These are phyloP conservation scores for Syngnathus acus DNA, from an alignment of 2,797 vertebrate species.

Conservation along the genomic window DNA sequence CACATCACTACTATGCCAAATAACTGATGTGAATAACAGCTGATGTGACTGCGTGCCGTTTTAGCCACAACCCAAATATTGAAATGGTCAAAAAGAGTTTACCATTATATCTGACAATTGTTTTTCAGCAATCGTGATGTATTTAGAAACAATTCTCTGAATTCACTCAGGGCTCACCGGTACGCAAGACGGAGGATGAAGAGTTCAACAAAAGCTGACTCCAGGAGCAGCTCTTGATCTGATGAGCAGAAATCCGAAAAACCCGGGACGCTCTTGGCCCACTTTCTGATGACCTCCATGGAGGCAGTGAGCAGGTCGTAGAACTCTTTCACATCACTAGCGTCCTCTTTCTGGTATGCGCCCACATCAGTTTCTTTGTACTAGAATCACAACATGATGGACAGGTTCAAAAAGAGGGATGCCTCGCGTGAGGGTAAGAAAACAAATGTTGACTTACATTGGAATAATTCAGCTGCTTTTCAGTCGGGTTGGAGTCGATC, in stretches of 20 bases:
- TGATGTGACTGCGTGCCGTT: no score
- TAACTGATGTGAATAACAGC: no score
- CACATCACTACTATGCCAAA: no score
- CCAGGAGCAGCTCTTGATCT: constrained; percentile 88
- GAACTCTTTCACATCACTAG: constrained; percentile 81
- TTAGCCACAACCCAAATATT: no score
- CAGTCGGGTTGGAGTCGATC: constrained; percentile 80
- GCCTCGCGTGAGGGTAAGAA: neutral
- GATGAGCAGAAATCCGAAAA: constrained; percentile 78
- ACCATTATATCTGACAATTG: no score
- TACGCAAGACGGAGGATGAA: constrained; percentile 90
- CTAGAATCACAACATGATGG: constrained; percentile 52
- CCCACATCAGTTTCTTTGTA: constrained; percentile 75
- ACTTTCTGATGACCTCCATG: constrained; percentile 85
- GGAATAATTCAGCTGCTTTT: constrained; percentile 85
- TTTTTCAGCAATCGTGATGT: neutral
- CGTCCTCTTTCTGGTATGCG: constrained; percentile 80
- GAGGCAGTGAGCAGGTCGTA: constrained; percentile 85
- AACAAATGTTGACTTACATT: constrained; percentile 68
- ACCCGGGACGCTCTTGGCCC: constrained; percentile 84
- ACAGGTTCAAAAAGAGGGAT: constrained; percentile 11
- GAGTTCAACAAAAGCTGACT: constrained; percentile 90
- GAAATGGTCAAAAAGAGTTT: no score
- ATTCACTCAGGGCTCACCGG: constrained; percentile 65
- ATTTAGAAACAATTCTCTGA: neutral